Evolutionary conservation across 2,797 vertebrate species (phyloP), one percentile per base, ranked within the genome.

Genomic region (Balearica regulorum): DNA sequence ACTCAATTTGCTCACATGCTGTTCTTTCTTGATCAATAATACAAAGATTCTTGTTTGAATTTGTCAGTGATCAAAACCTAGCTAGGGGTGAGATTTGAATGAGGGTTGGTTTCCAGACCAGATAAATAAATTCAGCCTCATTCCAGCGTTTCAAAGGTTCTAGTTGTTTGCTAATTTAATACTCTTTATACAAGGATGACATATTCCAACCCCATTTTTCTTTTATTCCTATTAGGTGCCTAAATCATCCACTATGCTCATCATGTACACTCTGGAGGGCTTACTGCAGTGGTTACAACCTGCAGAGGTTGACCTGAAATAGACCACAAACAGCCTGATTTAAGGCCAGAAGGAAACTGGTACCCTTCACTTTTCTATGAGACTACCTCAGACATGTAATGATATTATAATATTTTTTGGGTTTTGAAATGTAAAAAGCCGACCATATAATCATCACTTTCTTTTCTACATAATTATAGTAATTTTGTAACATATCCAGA

Each of bases 381-480:
- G 9, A 76, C 20, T 22, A 69, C 89, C 29, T 90, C 37, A 69
- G 48, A 41, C 19, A 53, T 51, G 54, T 31, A 75, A n/a, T 53
- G 17, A 41, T 92, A 61, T 31, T 57, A 41, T 15, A 92, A 55
- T 65, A 77, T 85, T 35, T 87, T 54, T 88, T 83, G 29, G 87
- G 28, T 86, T 94, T 89, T 87, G 72, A 92, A 91, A 93, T 83
- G 70, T 49, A 95, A 95, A 97, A 93, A 97, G 24, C 51, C 57
- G 3, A 91, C 70, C 48, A 93, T 96, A 65, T 95, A 97, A 97
- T 97, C 90, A 97, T 82, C 66, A 93, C 48, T 90, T 90, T 93
- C 44, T 94, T 94, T 89, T 96, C 83, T 94, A 35, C 51, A 48
- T 97, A 98, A 98, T 98, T 97, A 97, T n/a, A 96, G 92, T 97